phyloP scores from a whole-genome alignment of 2,113 vertebrate species.

The Xenus cinereus region DNA sequence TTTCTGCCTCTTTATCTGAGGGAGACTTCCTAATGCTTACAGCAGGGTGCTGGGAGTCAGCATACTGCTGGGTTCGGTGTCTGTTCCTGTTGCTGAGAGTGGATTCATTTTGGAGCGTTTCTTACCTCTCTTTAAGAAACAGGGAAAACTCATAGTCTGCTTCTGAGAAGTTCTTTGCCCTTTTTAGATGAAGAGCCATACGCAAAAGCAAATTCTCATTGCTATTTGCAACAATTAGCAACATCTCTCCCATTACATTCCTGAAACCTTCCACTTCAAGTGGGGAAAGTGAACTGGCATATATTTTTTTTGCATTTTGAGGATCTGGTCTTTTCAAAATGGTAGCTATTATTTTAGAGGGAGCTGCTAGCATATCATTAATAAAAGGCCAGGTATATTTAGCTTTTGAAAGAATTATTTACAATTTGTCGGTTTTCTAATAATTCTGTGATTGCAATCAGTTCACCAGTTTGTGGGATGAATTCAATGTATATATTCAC shows the following conservation, averaged over 20 bases:
- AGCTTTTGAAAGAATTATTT: background rate
- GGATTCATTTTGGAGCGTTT: background rate
- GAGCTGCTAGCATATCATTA: background rate
- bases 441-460: background rate
- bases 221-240: background rate
- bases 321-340: background rate
- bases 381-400: background rate
- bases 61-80: background rate
- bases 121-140: background rate
- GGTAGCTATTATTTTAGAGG: background rate
- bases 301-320: background rate
- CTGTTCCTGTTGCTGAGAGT: background rate
- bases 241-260: background rate
- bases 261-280: background rate
- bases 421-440: background rate
- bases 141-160: background rate
- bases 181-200: background rate
- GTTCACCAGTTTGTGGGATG: background rate
- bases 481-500: background rate
- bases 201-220: background rate
- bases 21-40: background rate
- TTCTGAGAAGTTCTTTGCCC: background rate
- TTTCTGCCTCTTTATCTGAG: background rate
- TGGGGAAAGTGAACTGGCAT: background rate
- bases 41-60: background rate